Evolutionary conservation across 2,113 vertebrate species (phyloP).

Genomic region (Xenopus tropicalis): UCB_Xtro_10.0 CM004444.2:23833501-23834000

Average conservation of each 20-base stretch:
- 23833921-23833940: not conserved
- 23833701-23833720: not conserved
- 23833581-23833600: not conserved
- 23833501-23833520: not conserved
- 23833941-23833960: too few species aligned
- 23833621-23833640: not conserved
- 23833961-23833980: too few species aligned
- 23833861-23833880: not conserved
- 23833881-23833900: not conserved
- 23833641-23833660: not conserved
- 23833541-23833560: not conserved
- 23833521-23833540: not conserved
- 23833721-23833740: not conserved
- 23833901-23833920: not conserved
- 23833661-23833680: not conserved
- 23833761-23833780: not conserved
- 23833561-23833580: too few species aligned
- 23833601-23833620: not conserved
- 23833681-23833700: conserved; percentile 8
- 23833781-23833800: not conserved
- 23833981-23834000: too few species aligned
- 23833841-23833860: not conserved
- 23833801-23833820: not conserved
- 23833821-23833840: not conserved
- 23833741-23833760: not conserved